Conservation (phyloP, 2,797 vertebrate genomes). For the Darevskia nairensis region DNA sequence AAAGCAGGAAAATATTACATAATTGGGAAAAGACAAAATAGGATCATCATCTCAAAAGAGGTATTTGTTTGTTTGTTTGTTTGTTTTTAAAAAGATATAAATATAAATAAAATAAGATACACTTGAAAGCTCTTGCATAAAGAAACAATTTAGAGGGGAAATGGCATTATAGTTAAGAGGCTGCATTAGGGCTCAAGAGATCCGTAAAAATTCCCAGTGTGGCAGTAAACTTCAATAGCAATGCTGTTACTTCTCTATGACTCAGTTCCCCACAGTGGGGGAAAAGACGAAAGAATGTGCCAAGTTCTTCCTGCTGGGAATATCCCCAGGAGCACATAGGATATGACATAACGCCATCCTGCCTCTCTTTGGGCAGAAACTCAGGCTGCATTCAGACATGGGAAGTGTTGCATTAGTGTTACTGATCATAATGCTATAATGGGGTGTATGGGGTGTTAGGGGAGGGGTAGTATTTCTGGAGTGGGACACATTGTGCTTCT, state of each 20-base stretch:
- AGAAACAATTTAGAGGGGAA: constrained; percentile 38
- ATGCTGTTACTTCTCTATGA: not conserved
- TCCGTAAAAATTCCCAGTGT: not conserved
- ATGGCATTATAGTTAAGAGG: constrained; percentile 2
- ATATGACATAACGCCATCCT: not conserved
- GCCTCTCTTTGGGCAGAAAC: not conserved
- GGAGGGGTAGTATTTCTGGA: no score
- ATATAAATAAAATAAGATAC: constrained; percentile 23
- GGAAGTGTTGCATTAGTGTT: no score
- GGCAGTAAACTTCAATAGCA: not conserved
- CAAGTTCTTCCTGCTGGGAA: not conserved
- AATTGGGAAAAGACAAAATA: not conserved
- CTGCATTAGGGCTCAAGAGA: not conserved
- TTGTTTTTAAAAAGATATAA: not conserved
- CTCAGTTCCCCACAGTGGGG: not conserved
- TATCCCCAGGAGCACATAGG: not conserved
- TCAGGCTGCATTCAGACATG: not conserved
- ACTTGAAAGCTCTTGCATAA: constrained; percentile 11
- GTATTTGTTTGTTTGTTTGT: not conserved
- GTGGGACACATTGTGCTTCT: no score
- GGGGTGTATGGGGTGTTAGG: no score
- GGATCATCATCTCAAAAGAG: constrained; percentile 31
- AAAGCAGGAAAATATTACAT: constrained; percentile 35
- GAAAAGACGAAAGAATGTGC: not conserved
- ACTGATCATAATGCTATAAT: no score